phyloP scores from a whole-genome alignment of 2,113 vertebrate genomes.

The Pituophis catenifer region DNA sequence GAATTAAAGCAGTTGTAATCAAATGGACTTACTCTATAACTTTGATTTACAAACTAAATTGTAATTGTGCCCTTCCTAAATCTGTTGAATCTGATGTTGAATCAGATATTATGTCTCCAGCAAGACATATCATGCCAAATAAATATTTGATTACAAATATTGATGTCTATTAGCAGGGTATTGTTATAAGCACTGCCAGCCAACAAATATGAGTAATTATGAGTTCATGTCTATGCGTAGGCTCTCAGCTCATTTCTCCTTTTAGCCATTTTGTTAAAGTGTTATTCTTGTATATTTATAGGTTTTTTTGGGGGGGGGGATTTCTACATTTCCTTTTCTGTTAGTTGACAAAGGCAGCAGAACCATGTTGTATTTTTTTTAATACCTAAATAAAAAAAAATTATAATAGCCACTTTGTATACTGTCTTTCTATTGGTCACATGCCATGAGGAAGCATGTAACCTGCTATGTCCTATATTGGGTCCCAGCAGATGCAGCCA shows the following conservation, averaged over 20 bases:
- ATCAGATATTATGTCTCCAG: background rate
- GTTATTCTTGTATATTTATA: background rate
- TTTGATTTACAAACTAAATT: background rate
- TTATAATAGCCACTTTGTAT: background rate
- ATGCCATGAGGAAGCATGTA: no score
- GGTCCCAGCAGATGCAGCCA: no score
- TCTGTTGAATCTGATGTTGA: background rate
- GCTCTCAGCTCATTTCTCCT: background rate
- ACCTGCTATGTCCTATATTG: no score
- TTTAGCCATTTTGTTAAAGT: background rate
- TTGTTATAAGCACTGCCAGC: background rate
- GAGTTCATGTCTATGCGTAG: background rate
- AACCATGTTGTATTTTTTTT: background rate
- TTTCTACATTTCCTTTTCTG: background rate
- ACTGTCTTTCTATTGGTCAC: background rate
- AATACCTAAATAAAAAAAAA: background rate
- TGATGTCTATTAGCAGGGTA: background rate
- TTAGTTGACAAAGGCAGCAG: background rate
- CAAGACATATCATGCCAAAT: background rate
- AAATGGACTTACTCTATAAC: no score
- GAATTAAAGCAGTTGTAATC: no score
- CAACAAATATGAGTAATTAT: background rate
- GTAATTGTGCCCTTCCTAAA: background rate
- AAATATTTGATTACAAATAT: slow-evolving; percentile 11
- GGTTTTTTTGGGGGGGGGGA: background rate